phyloP scores from a whole-genome alignment of 2,888 invertebrate species.

The Bhutanitis thaidina region DNA sequence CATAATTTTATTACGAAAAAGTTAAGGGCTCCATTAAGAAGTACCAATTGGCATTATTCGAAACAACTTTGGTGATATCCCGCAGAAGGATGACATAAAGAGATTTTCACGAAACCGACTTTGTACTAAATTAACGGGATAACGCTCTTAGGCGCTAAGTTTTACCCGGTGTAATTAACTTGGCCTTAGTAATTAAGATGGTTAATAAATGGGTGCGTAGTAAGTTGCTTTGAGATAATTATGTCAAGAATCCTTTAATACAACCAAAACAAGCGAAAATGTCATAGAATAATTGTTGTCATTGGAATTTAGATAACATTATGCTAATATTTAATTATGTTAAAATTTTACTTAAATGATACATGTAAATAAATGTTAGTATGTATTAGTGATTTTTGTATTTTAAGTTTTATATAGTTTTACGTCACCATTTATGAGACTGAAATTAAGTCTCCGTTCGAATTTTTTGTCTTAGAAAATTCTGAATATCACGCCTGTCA shows the following conservation, averaged over 20 bases:
- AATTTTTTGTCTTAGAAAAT: no score
- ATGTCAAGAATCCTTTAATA: conserved; percentile 74
- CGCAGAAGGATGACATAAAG: conserved; percentile 56
- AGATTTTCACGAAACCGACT: conserved; percentile 56
- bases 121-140: conserved; percentile 67
- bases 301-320: not conserved
- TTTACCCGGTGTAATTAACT: conserved; percentile 72
- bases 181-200: conserved; percentile 75
- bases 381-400: no score
- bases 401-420: no score
- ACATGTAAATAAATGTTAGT: no score
- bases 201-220: conserved; percentile 75
- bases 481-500: no score
- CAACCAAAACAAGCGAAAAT: conserved; percentile 64
- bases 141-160: conserved; percentile 70
- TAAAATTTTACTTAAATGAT: no score
- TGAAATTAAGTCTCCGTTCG: no score
- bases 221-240: conserved; percentile 72
- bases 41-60: conserved; percentile 50
- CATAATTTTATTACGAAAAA: conserved; percentile 70
- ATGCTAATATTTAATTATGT: not conserved
- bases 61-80: conserved; percentile 50
- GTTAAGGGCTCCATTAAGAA: conserved; percentile 52
- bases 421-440: no score
- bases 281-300: conserved; percentile 47